Evolutionary conservation across 2,888 invertebrate species (phyloP).

Genomic region (Desoria tigrina): DNA sequence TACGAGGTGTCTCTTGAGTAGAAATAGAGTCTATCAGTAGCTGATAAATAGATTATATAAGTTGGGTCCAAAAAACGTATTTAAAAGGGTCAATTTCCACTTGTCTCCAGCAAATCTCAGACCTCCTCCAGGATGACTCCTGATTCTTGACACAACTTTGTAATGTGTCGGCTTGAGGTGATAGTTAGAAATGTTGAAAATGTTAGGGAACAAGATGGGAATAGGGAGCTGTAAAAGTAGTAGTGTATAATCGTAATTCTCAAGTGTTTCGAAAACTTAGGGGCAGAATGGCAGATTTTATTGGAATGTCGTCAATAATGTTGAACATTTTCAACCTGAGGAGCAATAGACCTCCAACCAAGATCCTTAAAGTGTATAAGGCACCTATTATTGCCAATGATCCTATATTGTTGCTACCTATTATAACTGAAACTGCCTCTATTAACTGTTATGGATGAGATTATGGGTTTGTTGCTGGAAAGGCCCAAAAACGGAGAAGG

Average conservation of each 20-base stretch:
- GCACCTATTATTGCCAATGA: not conserved
- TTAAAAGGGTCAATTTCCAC: too few relatives aligned
- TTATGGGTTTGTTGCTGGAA: too few relatives aligned
- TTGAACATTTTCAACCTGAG: too few relatives aligned
- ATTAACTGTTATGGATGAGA: too few relatives aligned
- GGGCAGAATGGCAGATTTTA: too few relatives aligned
- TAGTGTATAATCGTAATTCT: too few relatives aligned
- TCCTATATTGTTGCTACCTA: not conserved
- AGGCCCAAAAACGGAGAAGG: too few relatives aligned
- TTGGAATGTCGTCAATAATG: too few relatives aligned
- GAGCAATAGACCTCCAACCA: conserved; percentile 9
- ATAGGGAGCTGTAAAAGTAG: not conserved
- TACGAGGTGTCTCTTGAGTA: too few relatives aligned
- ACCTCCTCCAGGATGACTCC: conserved; percentile 9
- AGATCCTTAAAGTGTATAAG: not conserved
- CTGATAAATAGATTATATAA: conserved; percentile 13
- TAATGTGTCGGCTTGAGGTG: conserved; percentile 16
- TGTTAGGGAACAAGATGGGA: not conserved
- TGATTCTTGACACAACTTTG: conserved; percentile 16
- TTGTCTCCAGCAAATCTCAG: not conserved
- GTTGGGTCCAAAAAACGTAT: too few relatives aligned
- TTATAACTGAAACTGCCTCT: too few relatives aligned
- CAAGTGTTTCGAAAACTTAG: too few relatives aligned
- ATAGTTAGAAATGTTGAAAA: not conserved
- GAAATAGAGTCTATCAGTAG: conserved; percentile 9